A percentile compares a stretch with the other conserved stretches of the same genome.
These are phyloP conservation scores for Papilio elwesi DNA, from an alignment of 2,888 invertebrate genomes.

Conservation along the genomic window DNA sequence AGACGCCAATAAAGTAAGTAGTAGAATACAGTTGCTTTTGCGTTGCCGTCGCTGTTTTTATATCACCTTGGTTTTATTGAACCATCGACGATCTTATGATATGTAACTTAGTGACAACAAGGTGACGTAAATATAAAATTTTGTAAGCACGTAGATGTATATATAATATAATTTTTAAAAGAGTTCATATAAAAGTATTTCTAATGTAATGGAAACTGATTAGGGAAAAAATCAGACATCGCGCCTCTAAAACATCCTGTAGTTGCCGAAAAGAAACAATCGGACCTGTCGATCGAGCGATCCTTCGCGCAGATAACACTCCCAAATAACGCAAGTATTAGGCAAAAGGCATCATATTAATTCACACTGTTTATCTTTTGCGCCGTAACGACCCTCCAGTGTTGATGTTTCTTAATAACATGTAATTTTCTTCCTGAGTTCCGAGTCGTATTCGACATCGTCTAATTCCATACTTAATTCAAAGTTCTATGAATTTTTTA, in stretches of 20 bases:
- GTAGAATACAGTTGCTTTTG: too few relatives aligned
- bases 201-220: background rate
- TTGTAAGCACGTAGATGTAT: too few relatives aligned
- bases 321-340: conserved; percentile 76
- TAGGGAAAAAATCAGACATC: background rate
- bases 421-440: conserved; percentile 79
- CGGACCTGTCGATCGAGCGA: conserved; percentile 67
- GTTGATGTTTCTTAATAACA: conserved; percentile 82
- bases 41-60: too few relatives aligned
- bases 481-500: conserved; percentile 71
- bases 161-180: too few relatives aligned
- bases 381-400: conserved; percentile 77
- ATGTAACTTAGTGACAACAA: too few relatives aligned
- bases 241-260: conserved; percentile 49
- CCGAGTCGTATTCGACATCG: conserved; percentile 74
- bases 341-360: conserved; percentile 79
- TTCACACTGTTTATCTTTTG: conserved; percentile 81
- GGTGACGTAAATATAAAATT: too few relatives aligned
- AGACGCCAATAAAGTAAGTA: too few relatives aligned
- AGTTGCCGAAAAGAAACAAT: conserved; percentile 69
- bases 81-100: too few relatives aligned
- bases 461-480: conserved; percentile 72
- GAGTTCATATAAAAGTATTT: too few relatives aligned
- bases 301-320: conserved; percentile 67
- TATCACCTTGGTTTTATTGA: too few relatives aligned